Percentiles rank a stretch among this genome's conserved stretches.
Evolutionary conservation across 2,113 vertebrate species (phyloP).

Genomic region (Catagonus wagneri): DNA sequence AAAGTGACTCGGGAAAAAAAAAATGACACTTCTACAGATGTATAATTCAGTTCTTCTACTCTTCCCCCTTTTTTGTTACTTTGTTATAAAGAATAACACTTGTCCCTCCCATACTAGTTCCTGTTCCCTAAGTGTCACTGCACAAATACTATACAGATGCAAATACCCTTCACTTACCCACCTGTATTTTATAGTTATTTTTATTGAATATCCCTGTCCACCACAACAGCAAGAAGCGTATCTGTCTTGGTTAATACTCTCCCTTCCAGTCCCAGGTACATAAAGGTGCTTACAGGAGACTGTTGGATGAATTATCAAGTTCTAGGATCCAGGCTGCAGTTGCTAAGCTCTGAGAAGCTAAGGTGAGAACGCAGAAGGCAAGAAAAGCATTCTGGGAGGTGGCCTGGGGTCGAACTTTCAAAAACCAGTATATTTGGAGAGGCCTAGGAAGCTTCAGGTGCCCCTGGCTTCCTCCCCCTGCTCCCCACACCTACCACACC

Average conservation of each 20-base stretch:
- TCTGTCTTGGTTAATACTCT: not conserved
- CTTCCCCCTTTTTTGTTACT: not conserved
- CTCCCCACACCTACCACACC: not conserved
- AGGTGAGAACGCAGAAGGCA: not conserved
- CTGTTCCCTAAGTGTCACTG: not conserved
- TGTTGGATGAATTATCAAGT: not conserved
- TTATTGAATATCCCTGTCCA: not conserved
- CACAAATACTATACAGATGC: not conserved
- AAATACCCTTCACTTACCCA: not conserved
- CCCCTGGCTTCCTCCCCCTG: not conserved
- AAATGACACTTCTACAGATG: not conserved
- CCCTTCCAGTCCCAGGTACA: not conserved
- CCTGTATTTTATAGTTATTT: not conserved
- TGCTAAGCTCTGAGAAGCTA: not conserved
- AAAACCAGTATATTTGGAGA: not conserved
- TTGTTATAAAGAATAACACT: not conserved
- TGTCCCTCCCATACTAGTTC: not conserved
- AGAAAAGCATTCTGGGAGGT: not conserved
- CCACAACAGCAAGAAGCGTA: not conserved
- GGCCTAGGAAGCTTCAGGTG: not conserved
- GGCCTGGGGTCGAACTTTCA: not conserved
- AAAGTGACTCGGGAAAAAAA: not conserved
- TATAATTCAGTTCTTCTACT: not conserved
- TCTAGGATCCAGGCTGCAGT: not conserved
- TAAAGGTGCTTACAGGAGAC: not conserved